Percentiles rank a stretch among this genome's conserved stretches.
Evolutionary conservation across 2,888 invertebrate genomes (phyloP).

Genomic region (Therioaphis trifolii): DNA sequence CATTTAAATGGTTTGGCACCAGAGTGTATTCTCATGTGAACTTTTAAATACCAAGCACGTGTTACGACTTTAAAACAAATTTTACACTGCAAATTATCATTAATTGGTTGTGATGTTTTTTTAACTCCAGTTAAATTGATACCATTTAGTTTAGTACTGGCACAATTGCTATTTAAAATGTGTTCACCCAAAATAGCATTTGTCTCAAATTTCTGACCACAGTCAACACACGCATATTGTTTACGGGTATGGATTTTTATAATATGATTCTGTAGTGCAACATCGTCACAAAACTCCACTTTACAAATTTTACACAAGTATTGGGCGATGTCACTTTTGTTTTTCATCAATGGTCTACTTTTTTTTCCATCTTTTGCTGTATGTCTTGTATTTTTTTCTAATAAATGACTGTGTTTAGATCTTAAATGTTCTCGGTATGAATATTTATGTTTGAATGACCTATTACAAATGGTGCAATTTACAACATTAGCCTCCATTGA

Average conservation of each 20-base stretch:
- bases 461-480: conserved; percentile 2
- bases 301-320: neutral
- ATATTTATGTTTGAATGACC: conserved; percentile 18
- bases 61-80: conserved; percentile 25
- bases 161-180: conserved; percentile 3
- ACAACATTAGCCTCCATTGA: neutral
- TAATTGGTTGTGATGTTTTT: neutral
- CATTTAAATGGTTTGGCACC: conserved; percentile 23
- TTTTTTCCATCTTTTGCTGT: neutral
- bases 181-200: conserved; percentile 20
- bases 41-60: neutral
- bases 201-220: conserved; percentile 30
- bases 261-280: neutral
- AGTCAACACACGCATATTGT: conserved; percentile 26
- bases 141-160: neutral
- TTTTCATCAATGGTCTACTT: neutral
- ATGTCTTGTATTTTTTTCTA: neutral
- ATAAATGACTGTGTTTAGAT: neutral
- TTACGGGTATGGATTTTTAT: neutral
- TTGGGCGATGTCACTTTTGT: neutral
- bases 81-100: neutral
- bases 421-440: conserved; percentile 7
- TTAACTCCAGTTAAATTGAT: neutral
- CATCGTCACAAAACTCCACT: conserved; percentile 9
- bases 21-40: conserved; percentile 13